These are phyloP conservation scores for Elgonia sp. DNA, from an alignment of 2,888 invertebrate genomes.

Conservation along the genomic window DNA sequence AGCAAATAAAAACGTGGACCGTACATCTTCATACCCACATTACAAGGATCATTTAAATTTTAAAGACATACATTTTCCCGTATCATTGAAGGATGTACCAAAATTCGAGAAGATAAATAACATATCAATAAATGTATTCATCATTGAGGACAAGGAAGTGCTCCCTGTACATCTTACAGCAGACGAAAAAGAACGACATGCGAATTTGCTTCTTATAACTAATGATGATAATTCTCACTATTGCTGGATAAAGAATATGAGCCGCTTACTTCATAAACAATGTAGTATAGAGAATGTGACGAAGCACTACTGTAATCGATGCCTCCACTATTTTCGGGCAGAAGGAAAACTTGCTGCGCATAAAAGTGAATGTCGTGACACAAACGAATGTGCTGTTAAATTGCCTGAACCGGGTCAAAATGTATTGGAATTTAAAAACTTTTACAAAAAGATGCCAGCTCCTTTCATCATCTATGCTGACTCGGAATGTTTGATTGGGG, in stretches of 20 bases:
- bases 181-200: constrained; percentile 1
- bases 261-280: neutral
- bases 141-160: neutral
- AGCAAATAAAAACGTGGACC: neutral
- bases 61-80: constrained; percentile 6
- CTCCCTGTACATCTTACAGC: neutral
- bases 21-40: constrained; percentile 1
- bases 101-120: constrained; percentile 30
- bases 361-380: neutral
- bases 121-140: constrained; percentile 3
- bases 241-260: constrained; percentile 31
- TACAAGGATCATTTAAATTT: constrained; percentile 1
- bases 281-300: neutral
- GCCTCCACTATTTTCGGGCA: constrained; percentile 9
- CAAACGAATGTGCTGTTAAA: neutral
- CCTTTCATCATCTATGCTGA: constrained; percentile 49
- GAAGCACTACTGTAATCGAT: constrained; percentile 21
- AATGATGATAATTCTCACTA: neutral
- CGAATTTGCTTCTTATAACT: neutral
- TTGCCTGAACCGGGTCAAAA: constrained; percentile 3
- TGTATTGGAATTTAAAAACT: constrained; percentile 21
- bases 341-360: constrained; percentile 10
- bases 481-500: constrained; percentile 13
- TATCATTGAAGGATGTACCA: constrained; percentile 6
- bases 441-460: constrained; percentile 4